Base-by-base conservation (phyloP, 35 echinoderm and acorn worm genomes). In the Apostichopus parvimensis region DNA sequence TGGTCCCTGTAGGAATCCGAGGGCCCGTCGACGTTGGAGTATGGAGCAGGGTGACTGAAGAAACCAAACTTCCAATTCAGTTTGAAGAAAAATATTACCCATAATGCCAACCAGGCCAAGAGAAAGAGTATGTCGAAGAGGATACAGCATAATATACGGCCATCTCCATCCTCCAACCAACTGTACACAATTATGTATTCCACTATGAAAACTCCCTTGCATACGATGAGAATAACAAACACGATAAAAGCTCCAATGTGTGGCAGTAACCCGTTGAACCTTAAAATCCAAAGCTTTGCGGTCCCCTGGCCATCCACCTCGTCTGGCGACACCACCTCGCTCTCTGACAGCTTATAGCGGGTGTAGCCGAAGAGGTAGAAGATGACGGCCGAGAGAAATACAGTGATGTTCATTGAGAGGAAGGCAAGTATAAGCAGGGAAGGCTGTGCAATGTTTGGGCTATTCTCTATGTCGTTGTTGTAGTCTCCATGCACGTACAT, bases 281-380 rank as follows among this genome's bases (percentile, higher is more conserved):
- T 92, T 8, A 98, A 89, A 24, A 92, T 93, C 83, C 90, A 94
- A 9, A 77, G 73, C 9, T 77, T 91, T 45, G 83, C 56, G 17
- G 59, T 73, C 21, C 14, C 64, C 1, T 58, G 53, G 21, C 58
- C 57, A 64, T 87, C 87, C 24, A 77, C 70, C 56, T 57, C 77
- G 13, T 86, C 83, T 1, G 79, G 17, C 12, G 77, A 81, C 15
- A 89, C 90, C 9, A 87, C 87, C 77, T 86, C 82, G 21, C 92
- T 77, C 70, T 98, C 92, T 13, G 90, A 90, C 22, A 82, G 60
- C 77, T 98, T 95, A n/a, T 95, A 62, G 1, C 92, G 68, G 2
- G 86, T 92, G 79, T 95, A 95, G 24, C 96, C 96, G 87, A 95
- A 98, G 52, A 95, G 78, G 79, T 95, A 98, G 62, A 93, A 86